Base-by-base conservation (phyloP, 2,888 invertebrate genomes). In the Troilus luridus region DNA sequence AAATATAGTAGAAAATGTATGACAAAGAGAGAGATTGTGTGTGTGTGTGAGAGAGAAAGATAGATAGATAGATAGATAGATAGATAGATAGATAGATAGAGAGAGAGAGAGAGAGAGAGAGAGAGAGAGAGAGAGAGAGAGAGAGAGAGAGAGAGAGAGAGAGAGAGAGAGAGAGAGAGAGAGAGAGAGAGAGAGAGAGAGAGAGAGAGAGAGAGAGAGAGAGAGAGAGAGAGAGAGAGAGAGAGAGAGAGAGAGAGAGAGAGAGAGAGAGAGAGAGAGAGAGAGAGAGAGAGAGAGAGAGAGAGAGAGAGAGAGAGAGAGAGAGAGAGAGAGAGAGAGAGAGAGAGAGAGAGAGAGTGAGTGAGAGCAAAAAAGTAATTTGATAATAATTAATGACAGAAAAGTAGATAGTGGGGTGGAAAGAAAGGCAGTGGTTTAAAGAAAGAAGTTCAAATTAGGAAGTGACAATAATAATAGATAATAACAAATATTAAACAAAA, bases 91-190 rank as follows among this genome's bases (percentile, higher is more conserved):
- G 67, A 67, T 3, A 67, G 88, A 62, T 10, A 62, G 91, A 89
- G 81, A 27, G 85, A 67, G 27, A 60, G 58, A 89, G 64, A 60
- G 88, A 85, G 58, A 85, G 58, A 88, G 62, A 85, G 60, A 77
- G 54, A 62, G 62, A 62, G 62, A 62, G 62, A 62, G 62, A 62
- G 62, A 62, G 62, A 62, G 62, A 62, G 62, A 62, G 19, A 14
- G 88, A 85, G 59, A 91, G 56, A 67, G 62, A 88, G 89, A 88
- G 21, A 59, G 67, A 64, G 41, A 64, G 60, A 85, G 90, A 72
- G 88, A 91, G 60, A 91, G 91, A 41, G 90, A 90, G 91, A 91
- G 90, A 91, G 90, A 91, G 72, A 90, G 59, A 72, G 24, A 19
- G 62, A 19, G 62, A 41, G 41, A 41, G 41, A 41, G 5, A 3